Evolutionary conservation across 2,113 vertebrate genomes (phyloP), one percentile per base, ranked within the genome.

Genomic region (Oostethus manadensis): DNA sequence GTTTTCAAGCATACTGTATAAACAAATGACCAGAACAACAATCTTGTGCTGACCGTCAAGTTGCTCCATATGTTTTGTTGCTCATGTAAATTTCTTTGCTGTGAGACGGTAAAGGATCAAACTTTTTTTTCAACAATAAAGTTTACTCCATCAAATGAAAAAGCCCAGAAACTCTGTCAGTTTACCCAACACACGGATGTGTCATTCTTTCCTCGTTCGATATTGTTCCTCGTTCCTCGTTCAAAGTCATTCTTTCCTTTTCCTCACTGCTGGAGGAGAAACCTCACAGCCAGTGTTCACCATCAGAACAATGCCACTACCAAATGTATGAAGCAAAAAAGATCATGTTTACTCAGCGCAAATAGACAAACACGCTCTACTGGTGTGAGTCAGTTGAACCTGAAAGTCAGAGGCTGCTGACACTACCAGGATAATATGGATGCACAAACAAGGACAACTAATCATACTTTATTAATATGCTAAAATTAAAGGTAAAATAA

Each of bases 251-350:
- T 58, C 23, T 53, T 59, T 62, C 23, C 20, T 70, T n/a, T 66
- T 29, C 45, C 15, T 40, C 43, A 57, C 11, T 60, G 20, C 29
- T 42, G 48, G 38, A 14, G 63, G 10, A 46, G 18, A 64, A 76
- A 74, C 29, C 26, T 60, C 46, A 49, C 64, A 70, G 69, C 74
- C 60, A n/a, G 42, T 68, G 20, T 66, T 71, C 21, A 54, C 29
- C 62, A 54, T 51, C 56, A 50, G 18, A 20, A n/a, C 22, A 13
- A 54, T n/a, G 38, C 33, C 18, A 55, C 10, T 35, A 20, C n/a
- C 53, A 40, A 18, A 40, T 55, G 53, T 40, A 55, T 40, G 53
- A 40, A 57, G 60, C 16, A 17, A 40, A 15, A 57, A 9, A 38
- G 35, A 10, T 14, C 46, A 4, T 55, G 33, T 55, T 55, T 40